Evolutionary conservation across 2,888 invertebrate species (phyloP), one percentile per base, ranked within the genome.

Genomic region (Eupithecia insigniata): DNA sequence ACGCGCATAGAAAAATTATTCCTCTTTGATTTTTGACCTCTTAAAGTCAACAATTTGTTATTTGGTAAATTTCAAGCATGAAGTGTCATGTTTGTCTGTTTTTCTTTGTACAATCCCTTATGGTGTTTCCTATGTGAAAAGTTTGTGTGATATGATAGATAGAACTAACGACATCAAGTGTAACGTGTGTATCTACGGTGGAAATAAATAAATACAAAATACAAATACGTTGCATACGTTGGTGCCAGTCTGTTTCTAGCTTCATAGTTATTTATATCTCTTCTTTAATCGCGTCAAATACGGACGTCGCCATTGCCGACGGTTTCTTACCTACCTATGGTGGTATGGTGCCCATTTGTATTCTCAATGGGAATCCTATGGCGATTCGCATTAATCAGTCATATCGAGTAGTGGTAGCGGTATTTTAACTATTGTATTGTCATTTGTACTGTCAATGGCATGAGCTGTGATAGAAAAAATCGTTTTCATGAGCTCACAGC

Each of bases 311-410:
- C 74, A 74, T 58, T 61, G 58, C 73, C 43, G 32, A 14, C 58
- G 69, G 55, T 55, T 26, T 12, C 55, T 0, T 55, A 26, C 55
- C 12, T 51, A 22, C 22, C 55, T 26, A 26, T 32, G 66, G 55
- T 46, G 39, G 34, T 73, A 70, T 67, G 66, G 64, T 71, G 28
- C n/a, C 72, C 70, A 76, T 78, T 78, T 71, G 74, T 78, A 78
- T 78, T 69, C 78, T n/a, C 12, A 51, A 62, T 68, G 32, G 73
- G 70, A 67, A 55, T 60, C 43, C 69, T 66, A 72, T 51, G 67
- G 73, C 61, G 67, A 67, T 66, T 65, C 74, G 72, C 69, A 77
- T 77, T 75, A 72, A 72, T 74, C 77, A 79, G 76, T 76, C 77
- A 71, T 55, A 28, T 58, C 74, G 74, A 71, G 76, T 76, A 34